Conservation (phyloP, 2,888 invertebrate species). For the Phoenoteleia sp. region DNA sequence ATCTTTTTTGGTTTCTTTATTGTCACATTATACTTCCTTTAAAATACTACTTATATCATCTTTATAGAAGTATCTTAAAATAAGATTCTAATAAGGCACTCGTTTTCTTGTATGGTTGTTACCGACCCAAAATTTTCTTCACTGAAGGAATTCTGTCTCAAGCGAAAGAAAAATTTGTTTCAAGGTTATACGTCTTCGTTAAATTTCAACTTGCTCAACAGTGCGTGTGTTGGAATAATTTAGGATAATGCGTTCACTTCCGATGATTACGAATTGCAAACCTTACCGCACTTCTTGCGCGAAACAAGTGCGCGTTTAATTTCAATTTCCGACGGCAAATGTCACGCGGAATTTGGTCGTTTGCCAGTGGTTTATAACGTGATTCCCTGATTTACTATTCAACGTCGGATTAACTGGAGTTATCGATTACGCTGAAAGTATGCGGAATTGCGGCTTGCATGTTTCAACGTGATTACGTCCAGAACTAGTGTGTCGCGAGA, state of each 20-base stretch:
- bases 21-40: too few species aligned
- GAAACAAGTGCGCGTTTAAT: slow-evolving; percentile 50
- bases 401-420: slow-evolving; percentile 53
- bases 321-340: slow-evolving; percentile 54
- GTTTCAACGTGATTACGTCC: slow-evolving; percentile 57
- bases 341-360: slow-evolving; percentile 53
- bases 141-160: too few species aligned
- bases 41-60: too few species aligned
- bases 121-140: too few species aligned
- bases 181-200: slow-evolving; percentile 47
- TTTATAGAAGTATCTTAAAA: too few species aligned
- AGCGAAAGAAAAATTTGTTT: too few species aligned
- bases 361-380: slow-evolving; percentile 61
- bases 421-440: slow-evolving; percentile 59
- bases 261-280: slow-evolving; percentile 4
- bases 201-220: too few species aligned
- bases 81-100: too few species aligned
- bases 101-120: too few species aligned
- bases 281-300: neutral
- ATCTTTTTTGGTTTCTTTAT: too few species aligned
- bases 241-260: neutral
- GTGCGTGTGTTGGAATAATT: too few species aligned
- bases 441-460: slow-evolving; percentile 53
- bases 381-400: slow-evolving; percentile 57
- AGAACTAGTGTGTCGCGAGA: slow-evolving; percentile 45